A percentile compares a stretch with the other conserved stretches of the same genome.
Conservation (phyloP, 2,888 invertebrate genomes). For the Lycocerus yunnanus region DNA sequence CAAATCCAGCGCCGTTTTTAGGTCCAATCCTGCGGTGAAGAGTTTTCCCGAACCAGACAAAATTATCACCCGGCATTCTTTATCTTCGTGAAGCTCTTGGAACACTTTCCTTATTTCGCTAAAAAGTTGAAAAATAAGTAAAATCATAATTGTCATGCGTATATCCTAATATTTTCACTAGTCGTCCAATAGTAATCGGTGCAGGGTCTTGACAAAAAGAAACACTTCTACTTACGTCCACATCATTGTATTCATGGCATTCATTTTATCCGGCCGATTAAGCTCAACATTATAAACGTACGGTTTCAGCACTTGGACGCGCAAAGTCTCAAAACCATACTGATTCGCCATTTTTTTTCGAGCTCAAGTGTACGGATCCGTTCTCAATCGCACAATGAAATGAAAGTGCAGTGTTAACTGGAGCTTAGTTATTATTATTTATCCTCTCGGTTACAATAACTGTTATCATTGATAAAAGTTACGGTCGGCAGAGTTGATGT, state of each 20-base stretch:
- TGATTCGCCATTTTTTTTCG: slow-evolving; percentile 37
- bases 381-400: no score
- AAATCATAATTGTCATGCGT: neutral
- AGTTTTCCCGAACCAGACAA: slow-evolving; percentile 86
- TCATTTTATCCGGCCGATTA: slow-evolving; percentile 85
- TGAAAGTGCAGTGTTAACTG: no score
- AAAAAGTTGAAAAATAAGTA: slow-evolving; percentile 44
- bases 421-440: no score
- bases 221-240: slow-evolving; percentile 90
- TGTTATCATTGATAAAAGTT: no score
- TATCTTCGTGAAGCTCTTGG: slow-evolving; percentile 69
- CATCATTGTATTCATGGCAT: slow-evolving; percentile 80
- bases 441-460: no score
- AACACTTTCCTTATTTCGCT: slow-evolving; percentile 88
- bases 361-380: no score
- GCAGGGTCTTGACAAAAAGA: no score
- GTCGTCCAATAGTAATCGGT: no score
- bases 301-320: slow-evolving; percentile 67
- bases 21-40: slow-evolving; percentile 77
- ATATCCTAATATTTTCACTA: no score
- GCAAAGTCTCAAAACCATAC: slow-evolving; percentile 65
- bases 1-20: slow-evolving; percentile 13
- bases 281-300: slow-evolving; percentile 87
- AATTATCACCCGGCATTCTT: slow-evolving; percentile 85
- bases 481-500: no score